A percentile compares a stretch with the other conserved stretches of the same genome.
phyloP scores from a whole-genome alignment of 2,113 vertebrate genomes.

The Lepisosteus osseus region DNA sequence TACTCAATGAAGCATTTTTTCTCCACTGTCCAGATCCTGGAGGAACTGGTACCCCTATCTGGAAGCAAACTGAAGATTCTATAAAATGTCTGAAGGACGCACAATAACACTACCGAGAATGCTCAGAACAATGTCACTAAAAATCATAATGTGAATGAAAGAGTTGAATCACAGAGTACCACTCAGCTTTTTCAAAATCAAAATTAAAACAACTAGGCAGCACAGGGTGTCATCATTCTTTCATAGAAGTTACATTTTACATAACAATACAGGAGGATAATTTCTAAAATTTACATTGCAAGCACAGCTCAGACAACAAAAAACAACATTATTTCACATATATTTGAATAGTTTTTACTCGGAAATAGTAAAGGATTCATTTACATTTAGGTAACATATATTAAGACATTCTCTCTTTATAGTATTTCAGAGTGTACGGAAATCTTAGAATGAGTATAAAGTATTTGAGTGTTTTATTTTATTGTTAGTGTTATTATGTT shows the following conservation, averaged over 20 bases:
- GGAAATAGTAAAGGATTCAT: too few relatives aligned
- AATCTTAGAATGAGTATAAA: too few relatives aligned
- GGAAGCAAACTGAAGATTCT: constrained; percentile 29
- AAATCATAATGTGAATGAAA: constrained; percentile 54
- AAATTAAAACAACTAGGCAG: constrained; percentile 49
- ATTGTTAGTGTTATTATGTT: too few relatives aligned
- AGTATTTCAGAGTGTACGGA: too few relatives aligned
- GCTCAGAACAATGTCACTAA: constrained; percentile 53
- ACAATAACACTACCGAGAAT: constrained; percentile 51
- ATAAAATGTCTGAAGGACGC: constrained; percentile 42
- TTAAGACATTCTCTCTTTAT: too few relatives aligned
- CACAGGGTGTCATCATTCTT: background rate
- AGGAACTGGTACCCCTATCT: constrained; percentile 27
- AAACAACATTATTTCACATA: too few relatives aligned
- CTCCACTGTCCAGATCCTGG: constrained; percentile 17
- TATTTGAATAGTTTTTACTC: too few relatives aligned
- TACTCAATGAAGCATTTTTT: background rate
- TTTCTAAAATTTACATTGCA: too few relatives aligned
- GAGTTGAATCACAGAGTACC: constrained; percentile 44
- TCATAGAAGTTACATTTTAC: background rate
- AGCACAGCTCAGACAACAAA: too few relatives aligned
- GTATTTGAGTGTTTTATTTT: too few relatives aligned
- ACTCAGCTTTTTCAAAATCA: constrained; percentile 41
- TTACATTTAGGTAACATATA: too few relatives aligned
- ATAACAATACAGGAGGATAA: too few relatives aligned